Conservation (phyloP, 2,888 invertebrate species). For the Schizotus pectinicornis region DNA sequence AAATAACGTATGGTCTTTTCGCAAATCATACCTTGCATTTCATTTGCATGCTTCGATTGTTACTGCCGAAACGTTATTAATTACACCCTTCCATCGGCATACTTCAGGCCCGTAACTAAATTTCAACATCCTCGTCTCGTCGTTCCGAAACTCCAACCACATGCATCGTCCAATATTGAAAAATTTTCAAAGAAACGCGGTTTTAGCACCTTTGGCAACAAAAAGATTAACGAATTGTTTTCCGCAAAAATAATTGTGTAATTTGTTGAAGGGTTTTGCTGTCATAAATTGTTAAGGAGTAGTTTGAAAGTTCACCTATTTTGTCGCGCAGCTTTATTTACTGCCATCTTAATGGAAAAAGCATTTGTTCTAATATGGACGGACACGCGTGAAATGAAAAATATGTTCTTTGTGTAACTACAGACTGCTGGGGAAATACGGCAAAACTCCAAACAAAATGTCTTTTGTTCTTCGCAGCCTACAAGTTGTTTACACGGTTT, state of each 20-base stretch:
- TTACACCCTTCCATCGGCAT: conserved; percentile 17
- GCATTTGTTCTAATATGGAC: background rate
- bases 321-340: background rate
- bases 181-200: too few species aligned
- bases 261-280: too few species aligned
- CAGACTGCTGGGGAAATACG: conserved; percentile 3
- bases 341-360: conserved; percentile 9
- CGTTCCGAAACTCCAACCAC: conserved; percentile 5
- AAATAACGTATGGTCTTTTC: conserved; percentile 31
- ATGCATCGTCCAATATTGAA: too few species aligned
- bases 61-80: conserved; percentile 22
- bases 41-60: conserved; percentile 20
- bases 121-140: background rate
- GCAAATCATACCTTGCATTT: conserved; percentile 9
- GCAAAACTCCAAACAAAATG: background rate
- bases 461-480: conserved; percentile 1
- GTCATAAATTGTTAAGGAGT: too few species aligned
- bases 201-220: too few species aligned
- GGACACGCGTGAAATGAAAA: conserved; percentile 17
- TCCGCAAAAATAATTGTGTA: too few species aligned
- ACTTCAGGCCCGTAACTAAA: conserved; percentile 3
- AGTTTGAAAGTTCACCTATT: too few species aligned
- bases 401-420: conserved; percentile 12
- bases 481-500: background rate
- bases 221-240: too few species aligned